Percentiles rank a stretch among this genome's conserved stretches.
Evolutionary conservation across 2,888 invertebrate species (phyloP).

Genomic region (Tetragnatha montana): DNA sequence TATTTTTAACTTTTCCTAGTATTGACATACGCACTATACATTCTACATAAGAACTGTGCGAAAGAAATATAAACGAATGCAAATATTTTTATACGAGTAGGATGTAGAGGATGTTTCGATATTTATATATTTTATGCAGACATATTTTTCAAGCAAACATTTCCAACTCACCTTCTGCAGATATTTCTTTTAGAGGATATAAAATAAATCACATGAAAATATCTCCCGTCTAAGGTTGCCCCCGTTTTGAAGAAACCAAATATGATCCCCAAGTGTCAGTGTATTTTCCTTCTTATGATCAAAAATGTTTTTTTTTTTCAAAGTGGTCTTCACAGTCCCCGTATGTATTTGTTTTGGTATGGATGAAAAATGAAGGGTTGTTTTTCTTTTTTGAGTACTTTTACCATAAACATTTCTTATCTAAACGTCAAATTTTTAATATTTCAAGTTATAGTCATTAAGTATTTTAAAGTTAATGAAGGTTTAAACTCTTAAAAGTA

Average conservation of each 20-base stretch:
- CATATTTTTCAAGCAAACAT: constrained; percentile 12
- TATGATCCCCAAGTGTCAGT: constrained; percentile 24
- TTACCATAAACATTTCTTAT: too few species aligned
- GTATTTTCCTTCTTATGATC: neutral
- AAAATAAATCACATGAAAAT: neutral
- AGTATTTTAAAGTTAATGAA: too few species aligned
- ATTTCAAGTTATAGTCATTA: too few species aligned
- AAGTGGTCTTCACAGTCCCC: neutral
- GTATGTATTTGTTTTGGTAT: neutral
- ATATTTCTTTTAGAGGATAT: neutral
- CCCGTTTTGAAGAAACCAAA: constrained; percentile 13
- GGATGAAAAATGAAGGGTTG: too few species aligned
- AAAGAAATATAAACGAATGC: neutral
- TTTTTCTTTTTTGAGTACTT: too few species aligned
- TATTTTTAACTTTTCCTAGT: too few species aligned
- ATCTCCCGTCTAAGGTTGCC: constrained; percentile 2
- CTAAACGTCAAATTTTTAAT: too few species aligned
- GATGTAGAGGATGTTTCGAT: neutral
- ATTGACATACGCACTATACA: neutral
- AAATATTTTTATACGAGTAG: neutral
- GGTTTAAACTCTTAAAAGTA: too few species aligned
- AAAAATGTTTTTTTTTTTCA: constrained; percentile 6
- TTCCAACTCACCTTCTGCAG: neutral
- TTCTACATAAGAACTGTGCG: neutral
- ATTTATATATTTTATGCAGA: neutral